Conservation (phyloP, 2,888 invertebrate genomes). For the Acanthoscelides obtectus region DNA sequence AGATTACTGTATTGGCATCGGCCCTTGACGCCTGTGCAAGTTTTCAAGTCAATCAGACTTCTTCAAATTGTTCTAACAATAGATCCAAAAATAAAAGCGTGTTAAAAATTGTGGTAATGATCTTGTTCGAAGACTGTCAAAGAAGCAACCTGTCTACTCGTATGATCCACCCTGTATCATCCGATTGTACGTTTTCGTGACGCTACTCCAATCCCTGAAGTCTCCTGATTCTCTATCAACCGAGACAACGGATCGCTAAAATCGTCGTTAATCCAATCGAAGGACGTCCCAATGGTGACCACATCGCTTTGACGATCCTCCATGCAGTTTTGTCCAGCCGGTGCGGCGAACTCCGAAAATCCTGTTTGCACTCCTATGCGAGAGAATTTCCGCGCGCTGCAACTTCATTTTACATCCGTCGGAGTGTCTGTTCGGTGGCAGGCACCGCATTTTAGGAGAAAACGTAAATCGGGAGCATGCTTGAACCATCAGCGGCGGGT, state of each 20-base stretch:
- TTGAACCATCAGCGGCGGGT: not conserved
- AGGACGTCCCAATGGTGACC: not conserved
- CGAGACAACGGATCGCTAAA: not conserved
- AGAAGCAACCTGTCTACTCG: too few relatives aligned
- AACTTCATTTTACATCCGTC: too few relatives aligned
- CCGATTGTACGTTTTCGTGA: too few relatives aligned
- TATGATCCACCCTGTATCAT: too few relatives aligned
- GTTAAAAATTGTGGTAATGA: too few relatives aligned
- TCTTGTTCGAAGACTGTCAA: too few relatives aligned
- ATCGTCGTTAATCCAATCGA: not conserved
- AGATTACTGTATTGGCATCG: too few relatives aligned
- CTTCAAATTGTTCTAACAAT: too few relatives aligned
- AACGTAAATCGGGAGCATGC: not conserved
- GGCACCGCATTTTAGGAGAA: not conserved
- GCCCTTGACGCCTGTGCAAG: too few relatives aligned
- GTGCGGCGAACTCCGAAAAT: not conserved
- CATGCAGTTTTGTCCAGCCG: not conserved
- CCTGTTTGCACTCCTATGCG: not conserved
- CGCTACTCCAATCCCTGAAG: not conserved
- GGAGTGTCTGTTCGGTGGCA: too few relatives aligned
- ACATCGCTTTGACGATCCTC: not conserved
- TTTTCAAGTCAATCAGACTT: too few relatives aligned
- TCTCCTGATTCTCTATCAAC: not conserved
- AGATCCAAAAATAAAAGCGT: too few relatives aligned
- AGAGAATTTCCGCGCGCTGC: not conserved